Conservation (phyloP, 2,113 vertebrate species). For the Hemiprocne comata region DNA sequence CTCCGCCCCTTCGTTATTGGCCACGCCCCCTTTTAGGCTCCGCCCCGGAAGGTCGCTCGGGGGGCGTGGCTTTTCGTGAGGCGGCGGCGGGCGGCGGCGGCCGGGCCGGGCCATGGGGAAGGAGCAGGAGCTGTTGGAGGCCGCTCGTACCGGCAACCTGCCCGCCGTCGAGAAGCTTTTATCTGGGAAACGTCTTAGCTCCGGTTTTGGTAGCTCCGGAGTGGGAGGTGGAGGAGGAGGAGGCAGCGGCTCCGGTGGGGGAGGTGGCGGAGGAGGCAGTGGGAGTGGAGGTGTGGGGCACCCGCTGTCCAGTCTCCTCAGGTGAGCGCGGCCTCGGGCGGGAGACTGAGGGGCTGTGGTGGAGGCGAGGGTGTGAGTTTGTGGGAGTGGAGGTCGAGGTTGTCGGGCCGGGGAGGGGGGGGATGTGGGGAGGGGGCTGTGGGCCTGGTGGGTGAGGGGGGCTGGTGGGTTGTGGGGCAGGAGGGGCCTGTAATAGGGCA, state of each 20-base stretch:
- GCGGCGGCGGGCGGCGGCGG: constrained; percentile 49
- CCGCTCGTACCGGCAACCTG: constrained; percentile 93
- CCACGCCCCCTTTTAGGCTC: background rate
- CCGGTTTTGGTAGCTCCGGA: constrained; percentile 72
- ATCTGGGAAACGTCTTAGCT: constrained; percentile 88
- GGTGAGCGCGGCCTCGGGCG: constrained; percentile 72
- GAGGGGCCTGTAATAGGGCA: background rate
- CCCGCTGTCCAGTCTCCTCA: constrained; percentile 91
- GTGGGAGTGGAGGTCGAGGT: too few relatives aligned
- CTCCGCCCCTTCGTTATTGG: background rate
- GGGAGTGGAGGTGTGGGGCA: constrained; percentile 73
- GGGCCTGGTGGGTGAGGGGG: background rate
- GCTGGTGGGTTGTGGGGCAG: background rate
- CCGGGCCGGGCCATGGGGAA: constrained; percentile 86
- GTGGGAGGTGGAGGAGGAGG: constrained; percentile 65
- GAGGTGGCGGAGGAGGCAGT: constrained; percentile 60
- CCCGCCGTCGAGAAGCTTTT: constrained; percentile 93
- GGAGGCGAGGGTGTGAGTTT: too few relatives aligned
- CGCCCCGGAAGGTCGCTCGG: constrained; percentile 41
- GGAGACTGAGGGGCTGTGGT: background rate
- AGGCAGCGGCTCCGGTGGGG: constrained; percentile 64
- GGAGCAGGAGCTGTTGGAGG: constrained; percentile 96
- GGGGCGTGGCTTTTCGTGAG: background rate
- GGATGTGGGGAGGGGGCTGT: too few relatives aligned
- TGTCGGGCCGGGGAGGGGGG: background rate